Base-by-base conservation (phyloP, 37 sponge, comb jelly and placozoan genomes). In the Chondrosia reniformis region DNA sequence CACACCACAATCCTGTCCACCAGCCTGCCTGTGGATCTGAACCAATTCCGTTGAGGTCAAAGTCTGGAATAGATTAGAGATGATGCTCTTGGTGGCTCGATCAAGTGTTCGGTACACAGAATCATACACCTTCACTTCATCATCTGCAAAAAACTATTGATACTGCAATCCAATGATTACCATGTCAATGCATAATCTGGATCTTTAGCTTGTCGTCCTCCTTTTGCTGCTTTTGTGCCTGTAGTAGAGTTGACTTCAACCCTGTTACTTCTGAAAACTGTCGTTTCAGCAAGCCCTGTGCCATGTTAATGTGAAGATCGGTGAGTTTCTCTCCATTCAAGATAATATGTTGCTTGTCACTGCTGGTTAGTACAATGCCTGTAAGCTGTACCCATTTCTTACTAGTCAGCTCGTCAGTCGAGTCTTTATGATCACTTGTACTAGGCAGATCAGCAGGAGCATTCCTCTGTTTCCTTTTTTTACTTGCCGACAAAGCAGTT, bases 151-250 rank as follows among this genome's bases (percentile, higher is more conserved):
- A 56, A 56, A 77, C 3, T 19, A 66, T 84, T 37, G 78, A 84
- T 22, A 59, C 79, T 31, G 37, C 72, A 39, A 84, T 84, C 84
- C 84, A 84, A 56, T 83, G 84, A 28, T 83, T 31, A 33, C 77
- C 77, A 31, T 6, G 58, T 28, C 58, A 56, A 56, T 56, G 58
- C 27, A 56, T 28, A 56, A 56, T 56, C 7, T 56, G 58, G 58
- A 56, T 56, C 58, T 56, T 56, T 56, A 56, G 58, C 58, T 56
- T 56, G 58, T 56, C 58, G 8, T 56, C 58, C 27, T 56, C 58
- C 3, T 56, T 56, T 56, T 6, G 58, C 3, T 6, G 6, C 58
- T 56, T 56, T 56, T 56, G n/a, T 56, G 58, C 58, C 58, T 56
- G 58, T 56, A 56, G 58, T 56, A 56, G 58, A 56, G 58, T 56